Evolutionary conservation across 2,113 vertebrate species (phyloP).

Genomic region (Camelus dromedarius): DNA sequence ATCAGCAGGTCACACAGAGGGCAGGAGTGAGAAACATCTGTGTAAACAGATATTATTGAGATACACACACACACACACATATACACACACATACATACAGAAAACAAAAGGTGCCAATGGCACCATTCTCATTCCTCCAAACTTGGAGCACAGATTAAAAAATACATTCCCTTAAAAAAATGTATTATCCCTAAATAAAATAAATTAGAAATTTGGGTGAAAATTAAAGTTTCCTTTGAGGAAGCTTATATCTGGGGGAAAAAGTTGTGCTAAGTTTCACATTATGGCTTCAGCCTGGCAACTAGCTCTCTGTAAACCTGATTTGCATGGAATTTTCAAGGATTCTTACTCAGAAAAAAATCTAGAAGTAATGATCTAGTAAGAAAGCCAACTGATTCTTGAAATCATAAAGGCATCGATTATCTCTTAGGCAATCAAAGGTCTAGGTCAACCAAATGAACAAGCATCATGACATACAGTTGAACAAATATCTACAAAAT

Average conservation of each 20-base stretch:
- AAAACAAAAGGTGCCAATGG: not conserved
- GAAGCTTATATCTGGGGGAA: not conserved
- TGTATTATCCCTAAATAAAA: not conserved
- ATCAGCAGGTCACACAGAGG: not conserved
- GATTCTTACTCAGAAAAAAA: not conserved
- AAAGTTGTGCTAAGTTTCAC: not conserved
- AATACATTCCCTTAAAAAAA: not conserved
- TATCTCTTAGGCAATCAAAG: not conserved
- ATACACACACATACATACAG: not conserved
- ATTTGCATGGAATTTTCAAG: not conserved
- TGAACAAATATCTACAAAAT: not conserved
- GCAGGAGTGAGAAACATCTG: not conserved
- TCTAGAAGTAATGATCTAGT: not conserved
- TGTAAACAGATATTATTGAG: not conserved
- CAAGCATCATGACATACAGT: not conserved
- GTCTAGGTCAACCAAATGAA: not conserved
- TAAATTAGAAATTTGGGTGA: not conserved
- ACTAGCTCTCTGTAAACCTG: not conserved
- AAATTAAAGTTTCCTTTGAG: not conserved
- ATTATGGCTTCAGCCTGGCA: not conserved
- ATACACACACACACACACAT: not conserved
- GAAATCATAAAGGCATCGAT: not conserved
- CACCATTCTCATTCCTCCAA: not conserved
- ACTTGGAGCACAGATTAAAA: not conserved
- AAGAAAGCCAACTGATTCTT: not conserved